Conservation (phyloP, 1,140 invertebrate genomes). For the Drosophila tani region DNA sequence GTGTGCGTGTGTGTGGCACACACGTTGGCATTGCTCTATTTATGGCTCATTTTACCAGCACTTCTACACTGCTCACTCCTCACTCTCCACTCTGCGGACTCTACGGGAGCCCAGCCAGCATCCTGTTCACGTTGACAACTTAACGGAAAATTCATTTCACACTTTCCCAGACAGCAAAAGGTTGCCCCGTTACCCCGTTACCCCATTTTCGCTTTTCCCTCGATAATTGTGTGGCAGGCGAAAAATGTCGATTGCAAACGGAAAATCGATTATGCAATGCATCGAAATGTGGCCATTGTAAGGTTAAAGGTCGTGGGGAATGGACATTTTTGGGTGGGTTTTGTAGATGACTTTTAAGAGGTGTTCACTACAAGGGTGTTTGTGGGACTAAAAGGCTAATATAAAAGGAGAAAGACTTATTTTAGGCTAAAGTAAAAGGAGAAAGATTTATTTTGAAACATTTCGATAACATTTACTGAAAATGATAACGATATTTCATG, state of each 20-base stretch:
- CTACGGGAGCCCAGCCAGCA: slow-evolving; percentile 17
- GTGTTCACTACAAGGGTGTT: no score
- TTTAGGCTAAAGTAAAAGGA: no score
- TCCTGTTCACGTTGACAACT: slow-evolving; percentile 61
- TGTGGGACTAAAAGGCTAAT: no score
- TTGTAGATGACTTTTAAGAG: neutral
- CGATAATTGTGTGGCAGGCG: slow-evolving; percentile 36
- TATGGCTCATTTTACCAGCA: slow-evolving; percentile 23
- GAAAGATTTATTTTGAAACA: neutral
- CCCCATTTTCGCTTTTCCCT: no score
- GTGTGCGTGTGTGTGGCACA: slow-evolving; percentile 21
- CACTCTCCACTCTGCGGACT: neutral
- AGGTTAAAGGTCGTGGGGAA: slow-evolving; percentile 8
- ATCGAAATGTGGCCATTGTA: slow-evolving; percentile 17
- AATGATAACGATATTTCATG: neutral
- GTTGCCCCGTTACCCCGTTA: neutral
- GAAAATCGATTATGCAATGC: slow-evolving; percentile 25
- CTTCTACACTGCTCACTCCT: neutral
- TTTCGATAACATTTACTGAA: neutral
- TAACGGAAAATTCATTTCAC: slow-evolving; percentile 75
- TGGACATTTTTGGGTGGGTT: neutral
- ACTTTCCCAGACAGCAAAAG: slow-evolving; percentile 27
- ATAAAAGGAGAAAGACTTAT: no score
- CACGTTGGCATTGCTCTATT: slow-evolving; percentile 31
- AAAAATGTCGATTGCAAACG: slow-evolving; percentile 23